Conservation (phyloP, 2,113 vertebrate species). For the Grammomys dolichurus region DNA sequence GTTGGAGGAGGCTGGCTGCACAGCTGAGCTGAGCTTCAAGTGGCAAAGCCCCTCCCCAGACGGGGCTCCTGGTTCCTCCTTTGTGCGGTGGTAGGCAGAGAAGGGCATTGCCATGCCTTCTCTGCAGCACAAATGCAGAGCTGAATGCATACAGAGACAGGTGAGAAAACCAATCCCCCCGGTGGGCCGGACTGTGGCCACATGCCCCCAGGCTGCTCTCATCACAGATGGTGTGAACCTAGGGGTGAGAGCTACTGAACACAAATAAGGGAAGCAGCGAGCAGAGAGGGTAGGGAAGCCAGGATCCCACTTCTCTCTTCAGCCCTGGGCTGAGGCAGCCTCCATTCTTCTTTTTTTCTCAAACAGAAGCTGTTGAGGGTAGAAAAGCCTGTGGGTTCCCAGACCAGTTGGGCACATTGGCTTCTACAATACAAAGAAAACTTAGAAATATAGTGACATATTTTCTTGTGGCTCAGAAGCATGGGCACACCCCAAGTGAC, state of each 20-base stretch:
- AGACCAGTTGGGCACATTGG: background rate
- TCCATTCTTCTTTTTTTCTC: background rate
- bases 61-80: background rate
- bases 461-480: background rate
- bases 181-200: fast-evolving
- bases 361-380: background rate
- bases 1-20: conserved; percentile 48
- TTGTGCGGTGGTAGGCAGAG: background rate
- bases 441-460: background rate
- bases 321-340: background rate
- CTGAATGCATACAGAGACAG: fast-evolving
- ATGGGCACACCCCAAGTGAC: fast-evolving
- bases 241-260: background rate
- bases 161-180: background rate
- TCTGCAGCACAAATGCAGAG: fast-evolving
- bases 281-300: background rate
- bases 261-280: background rate
- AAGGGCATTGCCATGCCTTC: background rate
- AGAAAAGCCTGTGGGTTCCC: background rate
- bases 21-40: conserved; percentile 61
- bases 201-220: fast-evolving
- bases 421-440: background rate
- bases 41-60: background rate
- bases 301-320: conserved; percentile 16
- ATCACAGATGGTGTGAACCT: background rate